A percentile compares a stretch with the other conserved stretches of the same genome.
These are phyloP conservation scores for Salticus scenicus DNA, from an alignment of 2,888 invertebrate species.

Conservation along the genomic window DNA sequence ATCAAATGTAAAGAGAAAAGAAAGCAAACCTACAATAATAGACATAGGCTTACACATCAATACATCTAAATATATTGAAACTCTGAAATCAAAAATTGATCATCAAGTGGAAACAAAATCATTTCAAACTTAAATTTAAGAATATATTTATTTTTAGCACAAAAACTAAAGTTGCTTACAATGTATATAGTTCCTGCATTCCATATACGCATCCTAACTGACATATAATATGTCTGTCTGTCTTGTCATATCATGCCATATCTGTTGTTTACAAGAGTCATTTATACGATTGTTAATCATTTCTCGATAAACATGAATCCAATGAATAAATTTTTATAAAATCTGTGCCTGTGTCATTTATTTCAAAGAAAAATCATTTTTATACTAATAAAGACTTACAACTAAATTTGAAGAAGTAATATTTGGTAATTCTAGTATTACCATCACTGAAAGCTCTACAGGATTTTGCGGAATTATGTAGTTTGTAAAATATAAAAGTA, in stretches of 20 bases:
- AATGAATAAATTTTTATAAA: no score
- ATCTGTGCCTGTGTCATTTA: no score
- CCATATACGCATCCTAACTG: not conserved
- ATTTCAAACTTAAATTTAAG: not conserved
- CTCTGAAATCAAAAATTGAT: not conserved
- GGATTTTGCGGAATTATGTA: no score
- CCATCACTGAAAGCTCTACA: no score
- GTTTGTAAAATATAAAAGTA: no score
- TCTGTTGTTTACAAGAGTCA: no score
- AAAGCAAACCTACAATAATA: not conserved
- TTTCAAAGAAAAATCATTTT: no score
- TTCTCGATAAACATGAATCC: no score
- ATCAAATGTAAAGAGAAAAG: not conserved
- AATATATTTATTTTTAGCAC: constrained; percentile 10
- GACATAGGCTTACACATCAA: not conserved
- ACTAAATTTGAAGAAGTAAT: no score
- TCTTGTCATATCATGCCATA: not conserved
- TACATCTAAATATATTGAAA: not conserved
- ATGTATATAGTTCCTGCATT: not conserved
- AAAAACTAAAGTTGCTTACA: not conserved
- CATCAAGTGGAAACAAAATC: not conserved
- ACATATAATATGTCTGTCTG: not conserved
- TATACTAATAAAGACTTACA: no score
- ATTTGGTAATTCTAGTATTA: no score
- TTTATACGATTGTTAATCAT: no score